phyloP scores from a whole-genome alignment of 2,888 invertebrate species.

The Drosophila meridiana region DNA sequence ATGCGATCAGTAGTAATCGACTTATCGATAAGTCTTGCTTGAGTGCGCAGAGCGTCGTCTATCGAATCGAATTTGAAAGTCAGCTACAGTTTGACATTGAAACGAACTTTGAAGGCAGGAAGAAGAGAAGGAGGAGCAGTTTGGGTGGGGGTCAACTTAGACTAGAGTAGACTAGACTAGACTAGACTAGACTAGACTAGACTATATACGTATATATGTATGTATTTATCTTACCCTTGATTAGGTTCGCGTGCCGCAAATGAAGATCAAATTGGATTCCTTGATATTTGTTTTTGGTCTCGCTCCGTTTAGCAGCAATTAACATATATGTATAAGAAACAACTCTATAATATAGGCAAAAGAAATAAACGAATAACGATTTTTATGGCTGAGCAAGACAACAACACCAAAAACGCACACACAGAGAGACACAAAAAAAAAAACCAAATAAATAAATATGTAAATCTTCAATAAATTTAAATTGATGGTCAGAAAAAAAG shows the following conservation, averaged over 20 bases:
- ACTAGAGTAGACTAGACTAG: background rate
- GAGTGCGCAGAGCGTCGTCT: constrained; percentile 17
- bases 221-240: constrained; percentile 53
- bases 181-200: background rate
- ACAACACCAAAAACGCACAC: constrained; percentile 15
- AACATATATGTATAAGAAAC: constrained; percentile 27
- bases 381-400: constrained; percentile 28
- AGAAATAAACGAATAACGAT: constrained; percentile 21
- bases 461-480: constrained; percentile 32
- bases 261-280: constrained; percentile 55
- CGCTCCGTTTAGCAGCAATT: constrained; percentile 34
- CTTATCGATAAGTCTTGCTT: constrained; percentile 44
- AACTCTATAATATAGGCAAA: constrained; percentile 37
- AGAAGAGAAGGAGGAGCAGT: background rate
- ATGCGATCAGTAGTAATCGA: background rate
- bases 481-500: constrained; percentile 20
- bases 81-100: constrained; percentile 52
- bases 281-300: constrained; percentile 34
- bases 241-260: constrained; percentile 53
- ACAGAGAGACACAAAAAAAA: constrained; percentile 14
- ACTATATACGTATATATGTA: background rate
- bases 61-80: constrained; percentile 54
- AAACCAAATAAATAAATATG: constrained; percentile 19
- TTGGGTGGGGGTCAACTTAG: background rate
- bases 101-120: background rate